Base-by-base conservation (phyloP, 2,113 vertebrate genomes). In the Poeciliopsis occidentalis region DNA sequence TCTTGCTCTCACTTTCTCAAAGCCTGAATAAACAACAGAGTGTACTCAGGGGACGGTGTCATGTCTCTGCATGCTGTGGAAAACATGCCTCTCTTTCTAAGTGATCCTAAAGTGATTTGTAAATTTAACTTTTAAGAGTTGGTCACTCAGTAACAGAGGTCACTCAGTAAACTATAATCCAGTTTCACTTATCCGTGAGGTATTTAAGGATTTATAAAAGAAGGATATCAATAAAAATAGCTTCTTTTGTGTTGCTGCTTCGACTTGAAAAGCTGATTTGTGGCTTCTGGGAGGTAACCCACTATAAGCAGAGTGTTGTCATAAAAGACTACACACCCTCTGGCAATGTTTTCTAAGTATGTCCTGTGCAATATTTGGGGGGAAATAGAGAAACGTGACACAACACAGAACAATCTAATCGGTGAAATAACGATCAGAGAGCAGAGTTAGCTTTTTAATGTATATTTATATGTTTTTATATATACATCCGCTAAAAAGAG, bases 221-320 rank as follows among this genome's bases (percentile, higher is more conserved):
- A 47, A 47, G 1, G 13, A 47, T 47, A 19, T 47, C 1, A 6
- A 47, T 47, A 19, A 47, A 17, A 47, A 47, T 64, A 3, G 31
- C 37, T 2, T 67, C 32, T 65, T 17, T 30, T 44, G 26, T 60
- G 12, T 10, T 11, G 15, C 8, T 22, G 12, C 37, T 60, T 73
- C 67, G 29, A 69, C 26, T 10, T 7, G 8, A 41, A 39, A 13
- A 1, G 7, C 1, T 64, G 41, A 60, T 78, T 66, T 83, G 63
- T 81, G 73, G 71, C 15, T 67, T 69, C 26, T 78, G 76, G 73
- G 73, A 11, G 67, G 60, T 67, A 74, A 37, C 69, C 27, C 24
- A 79, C 68, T 74, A 13, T 1, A 47, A 51, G 54, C 60, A 76
- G 5, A 47, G 44, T 47, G 44, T 47, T 4, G 44, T 76, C 71